Percentiles rank a stretch among this genome's conserved stretches.
phyloP scores from a whole-genome alignment of 1,140 invertebrate species.

The Spodoptera frugiperda region DNA sequence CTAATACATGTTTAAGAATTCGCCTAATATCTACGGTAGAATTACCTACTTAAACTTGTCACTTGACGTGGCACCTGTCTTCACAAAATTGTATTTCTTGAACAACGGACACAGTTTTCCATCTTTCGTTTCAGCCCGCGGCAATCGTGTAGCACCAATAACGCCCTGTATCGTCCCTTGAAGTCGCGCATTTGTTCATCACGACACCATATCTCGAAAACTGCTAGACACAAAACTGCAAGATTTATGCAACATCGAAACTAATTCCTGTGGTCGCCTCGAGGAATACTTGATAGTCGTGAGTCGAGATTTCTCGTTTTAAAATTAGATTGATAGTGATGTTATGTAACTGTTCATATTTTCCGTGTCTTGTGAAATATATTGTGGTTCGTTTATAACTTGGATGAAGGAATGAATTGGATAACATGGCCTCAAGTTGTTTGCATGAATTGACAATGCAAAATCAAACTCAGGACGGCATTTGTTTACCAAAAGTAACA shows the following conservation, averaged over 20 bases:
- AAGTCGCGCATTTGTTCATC: conserved; percentile 46
- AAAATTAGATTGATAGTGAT: conserved; percentile 40
- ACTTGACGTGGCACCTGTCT: too few species aligned
- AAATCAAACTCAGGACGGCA: not conserved
- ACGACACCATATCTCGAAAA: conserved; percentile 47
- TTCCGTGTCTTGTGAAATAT: conserved; percentile 17
- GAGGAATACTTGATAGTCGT: conserved; percentile 25
- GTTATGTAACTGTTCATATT: conserved; percentile 28
- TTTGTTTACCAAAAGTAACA: not conserved
- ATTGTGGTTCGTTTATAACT: not conserved
- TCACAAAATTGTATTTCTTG: not conserved
- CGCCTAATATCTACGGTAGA: too few species aligned
- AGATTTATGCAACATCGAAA: conserved; percentile 47
- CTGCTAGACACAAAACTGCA: conserved; percentile 44
- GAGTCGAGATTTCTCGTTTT: conserved; percentile 36
- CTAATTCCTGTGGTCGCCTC: conserved; percentile 24
- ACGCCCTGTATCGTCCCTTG: conserved; percentile 47
- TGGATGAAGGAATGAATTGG: not conserved
- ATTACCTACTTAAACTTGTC: too few species aligned
- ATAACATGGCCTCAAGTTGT: not conserved
- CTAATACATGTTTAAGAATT: too few species aligned
- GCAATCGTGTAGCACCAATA: conserved; percentile 54
- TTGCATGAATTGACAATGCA: not conserved
- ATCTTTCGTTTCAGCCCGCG: conserved; percentile 25
- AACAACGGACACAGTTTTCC: conserved; percentile 19